Base-by-base conservation (phyloP, 2,113 vertebrate genomes). In the Phoxinus phoxinus region DNA sequence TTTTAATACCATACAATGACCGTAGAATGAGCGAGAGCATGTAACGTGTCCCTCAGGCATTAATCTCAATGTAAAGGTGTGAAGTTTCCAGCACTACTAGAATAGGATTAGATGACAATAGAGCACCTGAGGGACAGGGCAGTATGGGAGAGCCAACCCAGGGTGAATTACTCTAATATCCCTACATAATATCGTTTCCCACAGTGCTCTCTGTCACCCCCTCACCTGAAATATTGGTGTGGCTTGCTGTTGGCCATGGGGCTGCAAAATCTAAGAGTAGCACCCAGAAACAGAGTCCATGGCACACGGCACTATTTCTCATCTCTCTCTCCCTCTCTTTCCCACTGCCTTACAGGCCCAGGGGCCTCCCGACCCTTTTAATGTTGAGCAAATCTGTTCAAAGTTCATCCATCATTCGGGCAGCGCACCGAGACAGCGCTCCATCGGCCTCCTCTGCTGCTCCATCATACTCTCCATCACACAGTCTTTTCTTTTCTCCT, bases 351-450 rank as follows among this genome's bases (percentile, higher is more conserved):
- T 84, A 89, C 84, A 87, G 84, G 88, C 86, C 88, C 88, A 89
- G 74, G 79, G 86, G 88, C 88, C 82, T 85, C 86, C 85, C 84
- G 79, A 87, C 85, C 86, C 90, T 90, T 93, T 88, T 90, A 91
- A 93, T 91, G 89, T 91, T 91, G 90, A 89, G 88, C 89, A 92
- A 91, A 92, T 92, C 88, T 91, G 85, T 90, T 90, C 84, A 89
- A 91, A 90, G 88, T 87, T 21, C 89, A 90, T 92, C 90, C 88
- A 91, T 92, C 90, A 92, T 83, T 35, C 53, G 59, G 59, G 84
- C 84, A 87, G 81, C 12, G 61, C 88, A 83, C 63, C 59, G 85
- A 88, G 89, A 86, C 88, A 89, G 53, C 86, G 86, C 89, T 89
- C 86, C 88, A 87, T 75, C 25, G 77, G 85, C 67, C 67, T 85